A percentile compares a stretch with the other conserved stretches of the same genome.
These are phyloP conservation scores for Lepidonotus clava DNA, from an alignment of 2,888 invertebrate species.

Conservation along the genomic window DNA sequence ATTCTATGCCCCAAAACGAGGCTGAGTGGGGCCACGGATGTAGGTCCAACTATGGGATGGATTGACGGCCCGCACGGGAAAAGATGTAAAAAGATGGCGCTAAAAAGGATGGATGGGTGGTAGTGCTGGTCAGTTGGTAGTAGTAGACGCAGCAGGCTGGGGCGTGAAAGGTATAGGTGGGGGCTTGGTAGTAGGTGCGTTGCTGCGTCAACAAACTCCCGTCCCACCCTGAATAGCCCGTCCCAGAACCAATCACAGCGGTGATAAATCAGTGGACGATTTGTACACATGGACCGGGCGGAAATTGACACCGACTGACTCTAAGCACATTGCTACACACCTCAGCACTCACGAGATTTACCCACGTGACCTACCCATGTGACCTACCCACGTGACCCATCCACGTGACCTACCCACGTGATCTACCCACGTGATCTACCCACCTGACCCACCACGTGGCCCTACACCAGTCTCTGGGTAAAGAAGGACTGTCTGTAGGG, in stretches of 20 bases:
- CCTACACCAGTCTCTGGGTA: too few relatives aligned
- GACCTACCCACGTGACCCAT: too few relatives aligned
- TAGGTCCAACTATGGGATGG: conserved; percentile 2
- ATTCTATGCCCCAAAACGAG: background rate
- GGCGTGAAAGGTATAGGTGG: background rate
- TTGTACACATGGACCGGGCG: background rate
- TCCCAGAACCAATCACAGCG: background rate
- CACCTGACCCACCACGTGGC: too few relatives aligned
- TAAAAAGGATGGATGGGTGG: background rate
- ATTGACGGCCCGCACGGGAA: background rate
- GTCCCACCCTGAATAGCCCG: too few relatives aligned
- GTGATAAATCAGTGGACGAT: background rate
- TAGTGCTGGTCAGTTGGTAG: background rate
- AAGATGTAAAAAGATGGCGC: background rate
- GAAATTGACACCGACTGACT: background rate
- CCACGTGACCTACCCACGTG: too few relatives aligned
- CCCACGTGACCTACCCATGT: too few relatives aligned
- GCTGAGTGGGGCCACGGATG: background rate
- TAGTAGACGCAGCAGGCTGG: background rate
- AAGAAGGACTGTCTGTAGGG: too few relatives aligned
- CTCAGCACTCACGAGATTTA: too few relatives aligned
- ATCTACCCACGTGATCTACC: too few relatives aligned
- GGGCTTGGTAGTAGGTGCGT: background rate
- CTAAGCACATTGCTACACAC: too few relatives aligned
- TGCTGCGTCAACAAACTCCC: background rate